Evolutionary conservation across 2,113 vertebrate genomes (phyloP), one percentile per base, ranked within the genome.

Genomic region (Uropsilus gracilis): DNA sequence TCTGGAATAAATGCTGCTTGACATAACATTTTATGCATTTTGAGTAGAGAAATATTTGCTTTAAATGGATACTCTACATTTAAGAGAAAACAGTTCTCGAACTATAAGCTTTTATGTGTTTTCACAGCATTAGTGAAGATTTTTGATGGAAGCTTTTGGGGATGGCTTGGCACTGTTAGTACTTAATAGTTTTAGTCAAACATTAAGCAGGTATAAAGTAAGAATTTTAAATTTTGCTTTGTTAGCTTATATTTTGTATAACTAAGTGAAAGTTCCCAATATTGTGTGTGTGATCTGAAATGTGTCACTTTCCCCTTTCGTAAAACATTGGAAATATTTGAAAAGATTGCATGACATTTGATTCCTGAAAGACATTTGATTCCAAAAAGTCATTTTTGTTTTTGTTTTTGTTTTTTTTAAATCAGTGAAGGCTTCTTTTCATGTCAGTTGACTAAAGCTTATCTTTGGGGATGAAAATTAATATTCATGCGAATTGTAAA

Each of bases 401-500:
- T n/a, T 37, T 37, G 24, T 68, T n/a, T 68, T 68, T 30, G 5
- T 78, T 57, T 78, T 66, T 77, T 71, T 61, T 37, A n/a, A 61
- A 86, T 82, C 73, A 90, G 26, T 94, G 55, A 95, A 94, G 66
- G 28, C 69, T 80, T 93, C 22, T 69, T 94, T 97, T 95, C 72
- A 97, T 93, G 42, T 85, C 37, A 53, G 0, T 94, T 87, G 32
- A 91, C n/a, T 50, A 34, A 87, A 92, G 42, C n/a, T 22, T 96
- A 55, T 96, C 78, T 89, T 96, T 83, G 91, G 87, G 61, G 61
- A 88, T 96, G 84, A 73, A 94, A 93, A 91, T 97, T 93, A 95
- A 94, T 96, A 94, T 94, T 96, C 92, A 92, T 94, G 80, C 91
- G 44, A 94, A 84, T 78, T 93, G 39, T 94, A 69, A 86, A 94